Conservation (phyloP, 1,140 invertebrate species). For the Macrocentrus cingulum region DNA sequence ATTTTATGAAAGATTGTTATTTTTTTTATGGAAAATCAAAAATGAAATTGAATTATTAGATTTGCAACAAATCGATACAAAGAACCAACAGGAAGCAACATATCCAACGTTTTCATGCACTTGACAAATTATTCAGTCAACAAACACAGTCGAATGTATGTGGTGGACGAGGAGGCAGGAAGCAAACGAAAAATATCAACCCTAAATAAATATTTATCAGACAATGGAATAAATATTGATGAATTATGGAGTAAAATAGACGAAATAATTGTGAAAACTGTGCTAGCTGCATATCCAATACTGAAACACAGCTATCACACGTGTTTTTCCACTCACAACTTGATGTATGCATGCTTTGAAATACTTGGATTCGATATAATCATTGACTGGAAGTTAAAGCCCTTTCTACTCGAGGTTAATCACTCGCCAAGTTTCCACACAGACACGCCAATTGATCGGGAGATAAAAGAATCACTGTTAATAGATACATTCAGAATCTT, state of each 20-base stretch:
- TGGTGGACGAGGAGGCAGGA: conserved; percentile 74
- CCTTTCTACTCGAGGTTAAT: conserved; percentile 86
- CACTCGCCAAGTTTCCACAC: conserved; percentile 91
- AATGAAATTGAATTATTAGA: conserved; percentile 49
- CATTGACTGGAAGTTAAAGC: conserved; percentile 81
- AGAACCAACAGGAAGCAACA: conserved; percentile 77
- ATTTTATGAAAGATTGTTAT: conserved; percentile 9
- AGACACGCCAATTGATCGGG: conserved; percentile 77
- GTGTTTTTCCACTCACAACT: conserved; percentile 83
- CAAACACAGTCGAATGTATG: conserved; percentile 82
- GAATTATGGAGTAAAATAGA: conserved; percentile 82
- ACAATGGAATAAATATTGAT: conserved; percentile 72
- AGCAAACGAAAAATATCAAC: conserved; percentile 85
- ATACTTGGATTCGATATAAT: conserved; percentile 87
- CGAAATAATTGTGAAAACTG: conserved; percentile 87
- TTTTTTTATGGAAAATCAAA: neutral
- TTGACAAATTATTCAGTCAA: conserved; percentile 97
- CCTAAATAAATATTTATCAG: conserved; percentile 72
- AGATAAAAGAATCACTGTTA: conserved; percentile 82
- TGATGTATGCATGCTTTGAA: conserved; percentile 86
- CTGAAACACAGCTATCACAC: conserved; percentile 86
- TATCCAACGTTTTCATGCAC: conserved; percentile 91
- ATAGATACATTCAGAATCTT: conserved; percentile 81
- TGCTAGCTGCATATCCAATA: conserved; percentile 81
- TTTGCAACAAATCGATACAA: conserved; percentile 86